Base-by-base conservation (phyloP, 2,797 vertebrate species). In the Anomalospiza imberbis region DNA sequence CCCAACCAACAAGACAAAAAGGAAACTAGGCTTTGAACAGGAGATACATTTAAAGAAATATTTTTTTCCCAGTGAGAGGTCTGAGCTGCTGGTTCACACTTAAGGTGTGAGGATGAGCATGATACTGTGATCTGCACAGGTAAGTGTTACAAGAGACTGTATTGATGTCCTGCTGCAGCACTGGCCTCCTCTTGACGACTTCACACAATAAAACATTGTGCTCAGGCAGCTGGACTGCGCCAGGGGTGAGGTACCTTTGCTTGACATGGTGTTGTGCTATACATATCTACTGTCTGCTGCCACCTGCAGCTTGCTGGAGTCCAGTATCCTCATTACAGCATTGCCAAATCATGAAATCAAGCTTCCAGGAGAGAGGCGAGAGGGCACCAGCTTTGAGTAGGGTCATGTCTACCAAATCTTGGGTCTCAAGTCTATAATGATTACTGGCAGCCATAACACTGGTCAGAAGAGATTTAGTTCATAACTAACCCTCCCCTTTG, bases 41-140 rank as follows among this genome's bases (percentile, higher is more conserved):
- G 22, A 47, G 24, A 82, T 26, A 55, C 26, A 12, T 57, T 91
- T 75, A 82, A 86, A 78, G 36, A 78, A 93, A 55, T 58, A 3
- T 18, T 87, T 78, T 78, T 77, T 51, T 9, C 44, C 25, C 19
- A 17, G 15, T 11, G 45, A 38, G 22, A 74, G 25, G 61, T 20
- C 29, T 70, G 34, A 76, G 53, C 21, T 78, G 47, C 26, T 54
- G 45, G 44, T 57, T 87, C 19, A 34, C 14, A 26, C 13, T 32
- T 38, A 0, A 12, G 7, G 11, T 38, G 9, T 50, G 51, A 87
- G 10, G 21, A 63, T 4, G 5, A 76, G 50, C 32, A 48, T 15
- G 32, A n/a, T 26, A 21, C 14, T 0, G 0, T 42, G 13, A 13
- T 78, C 3, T 2, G 44, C 60, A 21, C 12, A 54, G 34, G 20